Evolutionary conservation across 2,888 invertebrate genomes (phyloP).

Genomic region (Thymelicus sylvestris): DNA sequence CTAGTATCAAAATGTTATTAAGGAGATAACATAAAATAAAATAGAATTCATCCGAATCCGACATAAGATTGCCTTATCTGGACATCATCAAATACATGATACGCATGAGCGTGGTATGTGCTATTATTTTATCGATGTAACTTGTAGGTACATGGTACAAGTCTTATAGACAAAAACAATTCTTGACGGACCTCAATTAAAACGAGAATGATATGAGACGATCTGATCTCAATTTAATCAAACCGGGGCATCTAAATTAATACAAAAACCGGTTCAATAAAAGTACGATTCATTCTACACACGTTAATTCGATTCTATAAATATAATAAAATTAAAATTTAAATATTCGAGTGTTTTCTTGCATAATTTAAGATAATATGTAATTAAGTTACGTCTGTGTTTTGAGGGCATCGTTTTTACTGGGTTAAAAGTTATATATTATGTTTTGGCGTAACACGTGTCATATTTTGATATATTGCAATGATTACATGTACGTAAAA

Average conservation of each 20-base stretch:
- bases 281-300: neutral
- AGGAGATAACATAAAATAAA: neutral
- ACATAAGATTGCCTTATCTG: slow-evolving; percentile 9
- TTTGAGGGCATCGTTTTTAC: too few species aligned
- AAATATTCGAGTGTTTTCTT: too few species aligned
- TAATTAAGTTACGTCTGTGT: too few species aligned
- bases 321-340: too few species aligned
- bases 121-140: slow-evolving; percentile 24
- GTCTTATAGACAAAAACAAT: slow-evolving; percentile 17
- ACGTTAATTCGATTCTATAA: too few species aligned
- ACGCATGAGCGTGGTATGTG: slow-evolving; percentile 1
- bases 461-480: too few species aligned
- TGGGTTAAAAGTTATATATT: too few species aligned
- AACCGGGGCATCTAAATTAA: slow-evolving; percentile 28
- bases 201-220: slow-evolving; percentile 30
- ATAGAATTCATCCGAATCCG: slow-evolving; percentile 3
- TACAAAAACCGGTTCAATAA: slow-evolving; percentile 10
- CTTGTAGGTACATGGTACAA: slow-evolving; percentile 3
- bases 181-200: slow-evolving; percentile 21
- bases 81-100: slow-evolving; percentile 20
- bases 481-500: too few species aligned
- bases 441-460: too few species aligned
- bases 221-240: slow-evolving; percentile 33
- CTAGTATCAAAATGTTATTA: neutral
- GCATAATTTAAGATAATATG: too few species aligned